These are phyloP conservation scores for Cyanistes caeruleus DNA, from an alignment of 2,113 vertebrate genomes.

Conservation along the genomic window DNA sequence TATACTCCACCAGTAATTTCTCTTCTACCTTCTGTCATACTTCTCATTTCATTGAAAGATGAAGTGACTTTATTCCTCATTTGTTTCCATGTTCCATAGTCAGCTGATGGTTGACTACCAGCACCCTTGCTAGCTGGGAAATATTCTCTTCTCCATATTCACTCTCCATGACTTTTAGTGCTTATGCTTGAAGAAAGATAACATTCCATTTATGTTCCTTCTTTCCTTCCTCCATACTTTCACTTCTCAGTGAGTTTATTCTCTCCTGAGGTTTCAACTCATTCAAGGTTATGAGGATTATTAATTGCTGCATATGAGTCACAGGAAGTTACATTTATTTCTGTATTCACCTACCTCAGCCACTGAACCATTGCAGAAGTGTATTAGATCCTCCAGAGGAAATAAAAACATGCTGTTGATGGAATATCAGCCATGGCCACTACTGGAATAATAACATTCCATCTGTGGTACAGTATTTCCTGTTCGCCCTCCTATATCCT, in stretches of 20 bases:
- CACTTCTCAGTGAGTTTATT: constrained; percentile 17
- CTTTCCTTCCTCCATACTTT: constrained; percentile 2
- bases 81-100: not conserved
- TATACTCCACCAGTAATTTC: not conserved
- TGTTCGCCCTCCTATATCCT: not conserved
- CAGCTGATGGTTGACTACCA: not conserved
- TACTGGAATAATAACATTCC: not conserved
- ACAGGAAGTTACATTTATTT: constrained; percentile 32
- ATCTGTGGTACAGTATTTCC: not conserved
- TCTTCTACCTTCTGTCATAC: not conserved
- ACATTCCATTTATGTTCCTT: not conserved
- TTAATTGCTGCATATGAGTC: not conserved
- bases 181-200: not conserved
- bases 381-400: not conserved
- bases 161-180: not conserved
- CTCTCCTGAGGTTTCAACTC: not conserved
- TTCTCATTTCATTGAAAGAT: not conserved
- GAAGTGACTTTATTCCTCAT: not conserved
- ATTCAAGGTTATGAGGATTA: constrained; percentile 8
- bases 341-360: not conserved
- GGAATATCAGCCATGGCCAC: not conserved
- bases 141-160: not conserved
- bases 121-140: not conserved
- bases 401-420: not conserved
- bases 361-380: not conserved